Evolutionary conservation across 2,113 vertebrate genomes (phyloP), one percentile per base, ranked within the genome.

Genomic region (Equus przewalskii): DNA sequence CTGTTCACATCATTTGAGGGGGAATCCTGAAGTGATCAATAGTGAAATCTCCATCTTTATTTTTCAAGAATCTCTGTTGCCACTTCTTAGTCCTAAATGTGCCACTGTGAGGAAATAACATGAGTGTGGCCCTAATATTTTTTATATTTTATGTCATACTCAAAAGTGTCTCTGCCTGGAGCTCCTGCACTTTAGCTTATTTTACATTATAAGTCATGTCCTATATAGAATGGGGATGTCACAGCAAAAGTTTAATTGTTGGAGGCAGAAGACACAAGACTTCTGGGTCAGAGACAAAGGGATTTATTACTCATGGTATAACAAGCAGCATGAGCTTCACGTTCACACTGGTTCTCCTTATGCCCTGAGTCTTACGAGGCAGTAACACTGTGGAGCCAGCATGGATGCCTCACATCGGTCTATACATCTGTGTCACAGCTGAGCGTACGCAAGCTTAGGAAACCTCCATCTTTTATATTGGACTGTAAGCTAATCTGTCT

Each of bases 41-140:
- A 19, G 15, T 36, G 33, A 92, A 13, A 2, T 30, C 4, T 51
- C 0, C n/a, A 28, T 30, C 5, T 30, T 64, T 91, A 51, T 0
- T 64, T 75, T 54, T 62, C n/a, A 49, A 44, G 11, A 28, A 8
- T 83, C 49, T 79, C 5, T 22, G 30, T 11, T 87, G 26, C 13
- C 13, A 19, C 9, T 86, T 44, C 7, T 26, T 12, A n/a, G 30
- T 30, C 1, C 11, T 73, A 72, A 70, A 91, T 76, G 26, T n/a
- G 9, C 0, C 11, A 24, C 0, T 64, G 8, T 0, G 21, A 67
- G 9, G 28, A 83, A 49, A 41, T n/a, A 11, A 56, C 36, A 36
- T 87, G 19, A 91, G 5, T 58, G 8, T 24, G 19, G n/a, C 0
- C 3, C 15, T 70, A 26, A 64, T 69, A 36, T 5, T 16, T 62